These are phyloP conservation scores for Limnephilus auricula DNA, from an alignment of 2,888 invertebrate species.

Conservation along the genomic window DNA sequence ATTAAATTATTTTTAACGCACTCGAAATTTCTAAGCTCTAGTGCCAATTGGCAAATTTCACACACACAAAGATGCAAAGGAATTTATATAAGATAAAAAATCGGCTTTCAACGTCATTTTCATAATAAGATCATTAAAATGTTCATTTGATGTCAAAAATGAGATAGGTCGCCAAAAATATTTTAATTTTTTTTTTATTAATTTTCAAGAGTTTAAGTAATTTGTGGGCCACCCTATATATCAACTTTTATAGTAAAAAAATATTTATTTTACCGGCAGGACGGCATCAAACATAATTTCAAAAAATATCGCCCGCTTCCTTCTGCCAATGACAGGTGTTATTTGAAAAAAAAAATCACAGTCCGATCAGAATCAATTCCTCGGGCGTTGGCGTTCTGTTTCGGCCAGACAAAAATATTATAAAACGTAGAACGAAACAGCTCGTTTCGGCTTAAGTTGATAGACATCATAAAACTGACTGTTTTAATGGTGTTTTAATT, in stretches of 20 bases:
- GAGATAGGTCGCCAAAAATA: too few relatives aligned
- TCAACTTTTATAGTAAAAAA: background rate
- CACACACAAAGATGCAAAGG: too few relatives aligned
- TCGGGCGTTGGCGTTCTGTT: background rate
- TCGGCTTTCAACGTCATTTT: too few relatives aligned
- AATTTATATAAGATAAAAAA: too few relatives aligned
- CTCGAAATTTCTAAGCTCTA: too few relatives aligned
- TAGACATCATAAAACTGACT: background rate
- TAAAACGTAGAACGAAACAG: background rate
- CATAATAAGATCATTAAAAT: too few relatives aligned
- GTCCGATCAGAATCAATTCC: too few relatives aligned
- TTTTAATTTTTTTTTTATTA: too few relatives aligned
- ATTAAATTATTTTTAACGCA: too few relatives aligned
- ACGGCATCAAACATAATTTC: background rate
- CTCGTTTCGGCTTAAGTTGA: background rate
- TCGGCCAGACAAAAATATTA: background rate
- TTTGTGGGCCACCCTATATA: background rate
- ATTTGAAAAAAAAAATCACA: background rate
- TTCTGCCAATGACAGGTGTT: conserved; percentile 13
- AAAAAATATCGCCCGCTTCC: background rate
- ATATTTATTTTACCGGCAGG: background rate
- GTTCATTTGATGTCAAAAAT: too few relatives aligned
- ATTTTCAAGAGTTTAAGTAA: background rate
- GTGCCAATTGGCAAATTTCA: too few relatives aligned
- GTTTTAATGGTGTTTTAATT: background rate